Evolutionary conservation across 2,113 vertebrate species (phyloP), one percentile per base, ranked within the genome.

Genomic region (Ophiodon elongatus): DNA sequence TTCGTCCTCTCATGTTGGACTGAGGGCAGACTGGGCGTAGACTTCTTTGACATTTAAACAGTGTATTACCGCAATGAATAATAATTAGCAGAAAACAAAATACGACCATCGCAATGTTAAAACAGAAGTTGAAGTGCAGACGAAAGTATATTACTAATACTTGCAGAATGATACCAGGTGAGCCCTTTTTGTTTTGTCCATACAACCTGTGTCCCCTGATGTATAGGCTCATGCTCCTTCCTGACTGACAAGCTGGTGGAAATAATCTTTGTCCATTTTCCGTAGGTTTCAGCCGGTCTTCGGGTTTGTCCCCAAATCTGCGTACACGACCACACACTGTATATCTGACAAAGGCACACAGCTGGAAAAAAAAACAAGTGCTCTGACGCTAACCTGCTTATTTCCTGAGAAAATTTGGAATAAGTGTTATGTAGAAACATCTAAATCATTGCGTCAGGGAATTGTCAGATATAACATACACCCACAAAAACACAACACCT

Each of bases 401-500:
- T 68, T 63, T 60, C 50, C 50, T 17, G 19, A 39, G n/a, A 35
- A 76, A 57, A 56, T n/a, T 27, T 62, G 33, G 9, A 21, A 21
- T 2, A 29, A 43, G 66, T 21, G 37, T 69, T 65, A 25, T 37
- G 45, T 47, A 14, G 5, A 67, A 79, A 76, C 9, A 19, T 65
- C 25, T 7, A 11, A 64, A 67, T 68, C 13, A 15, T 13, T 57
- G 17, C 47, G 45, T 59, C 15, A 35, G n/a, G 75, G 74, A 71
- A 60, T 41, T 71, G 31, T 72, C 52, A 64, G 7, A 39, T 31
- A 33, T 52, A 43, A 59, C 50, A 72, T 8, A 75, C 78, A 57
- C 63, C 54, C 73, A 75, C 82, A 69, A 31, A 79, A 68, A 54
- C 7, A n/a, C 19, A 59, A 82, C 71, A 50, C 63, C 52, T 77